Conservation (phyloP, 2,888 invertebrate species). For the Pheosia tremula region DNA sequence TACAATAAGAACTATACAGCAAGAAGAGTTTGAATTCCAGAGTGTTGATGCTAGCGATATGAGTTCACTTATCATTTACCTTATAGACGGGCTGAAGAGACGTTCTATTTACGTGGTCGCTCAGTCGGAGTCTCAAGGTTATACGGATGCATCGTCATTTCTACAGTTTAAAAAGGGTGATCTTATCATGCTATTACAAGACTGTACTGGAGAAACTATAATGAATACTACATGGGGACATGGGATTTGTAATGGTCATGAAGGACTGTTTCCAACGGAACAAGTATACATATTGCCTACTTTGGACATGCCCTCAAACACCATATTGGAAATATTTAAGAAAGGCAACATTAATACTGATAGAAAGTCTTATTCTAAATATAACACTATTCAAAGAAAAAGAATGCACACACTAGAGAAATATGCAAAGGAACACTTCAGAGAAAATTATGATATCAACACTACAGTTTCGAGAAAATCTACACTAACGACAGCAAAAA, state of each 20-base stretch:
- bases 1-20: slow-evolving; percentile 92
- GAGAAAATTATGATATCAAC: slow-evolving; percentile 77
- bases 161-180: slow-evolving; percentile 89
- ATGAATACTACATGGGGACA: slow-evolving; percentile 89
- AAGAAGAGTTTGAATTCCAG: slow-evolving; percentile 96
- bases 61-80: slow-evolving; percentile 91
- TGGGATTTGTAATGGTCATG: slow-evolving; percentile 88
- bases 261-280: slow-evolving; percentile 94
- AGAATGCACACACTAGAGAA: slow-evolving; percentile 93
- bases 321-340: slow-evolving; percentile 87
- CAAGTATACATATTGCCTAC: slow-evolving; percentile 94
- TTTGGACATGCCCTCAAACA: slow-evolving; percentile 88
- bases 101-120: slow-evolving; percentile 94
- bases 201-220: slow-evolving; percentile 89
- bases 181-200: slow-evolving; percentile 91
- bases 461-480: slow-evolving; percentile 86
- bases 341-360: slow-evolving; percentile 80
- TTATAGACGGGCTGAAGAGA: slow-evolving; percentile 94
- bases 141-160: slow-evolving; percentile 83
- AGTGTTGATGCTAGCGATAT: slow-evolving; percentile 95
- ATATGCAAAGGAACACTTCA: slow-evolving; percentile 93
- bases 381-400: slow-evolving; percentile 85
- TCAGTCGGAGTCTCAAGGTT: slow-evolving; percentile 83
- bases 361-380: slow-evolving; percentile 73
- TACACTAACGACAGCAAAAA: slow-evolving; percentile 87